phyloP scores from a whole-genome alignment of 1,140 invertebrate genomes.

The Oncopeltus fasciatus region DNA sequence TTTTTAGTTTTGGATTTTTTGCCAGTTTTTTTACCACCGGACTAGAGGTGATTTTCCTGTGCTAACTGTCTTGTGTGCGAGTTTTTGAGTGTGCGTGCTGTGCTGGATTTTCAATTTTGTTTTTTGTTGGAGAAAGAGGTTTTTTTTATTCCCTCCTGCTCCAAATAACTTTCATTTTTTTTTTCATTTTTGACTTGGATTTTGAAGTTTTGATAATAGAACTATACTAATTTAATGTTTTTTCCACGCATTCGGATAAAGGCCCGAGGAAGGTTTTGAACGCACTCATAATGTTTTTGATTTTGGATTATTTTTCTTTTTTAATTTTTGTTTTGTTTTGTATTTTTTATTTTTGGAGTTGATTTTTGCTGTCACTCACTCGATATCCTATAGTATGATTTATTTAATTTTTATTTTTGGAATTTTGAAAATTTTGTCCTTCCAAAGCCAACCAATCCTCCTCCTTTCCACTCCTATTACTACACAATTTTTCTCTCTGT shows the following conservation, averaged over 20 bases:
- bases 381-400: constrained; percentile 1
- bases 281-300: constrained; percentile 22
- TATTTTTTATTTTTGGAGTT: constrained; percentile 19
- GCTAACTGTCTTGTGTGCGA: neutral
- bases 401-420: constrained; percentile 2
- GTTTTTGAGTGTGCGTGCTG: constrained; percentile 9
- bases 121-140: constrained; percentile 12
- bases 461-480: constrained; percentile 12
- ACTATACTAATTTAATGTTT: constrained; percentile 17
- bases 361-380: constrained; percentile 17
- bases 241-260: constrained; percentile 6
- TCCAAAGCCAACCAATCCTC: constrained; percentile 15
- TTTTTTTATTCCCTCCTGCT: neutral
- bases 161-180: too few species aligned
- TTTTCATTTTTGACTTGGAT: constrained; percentile 26
- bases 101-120: constrained; percentile 11
- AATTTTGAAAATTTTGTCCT: constrained; percentile 15
- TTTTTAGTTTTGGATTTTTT: constrained; percentile 5
- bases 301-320: constrained; percentile 23
- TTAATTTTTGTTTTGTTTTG: constrained; percentile 19
- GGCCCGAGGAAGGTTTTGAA: constrained; percentile 17
- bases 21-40: neutral
- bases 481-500: constrained; percentile 3
- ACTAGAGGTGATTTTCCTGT: neutral
- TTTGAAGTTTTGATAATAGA: constrained; percentile 10